Conservation (phyloP, 2,797 vertebrate species). For the Poecilia velifera region DNA sequence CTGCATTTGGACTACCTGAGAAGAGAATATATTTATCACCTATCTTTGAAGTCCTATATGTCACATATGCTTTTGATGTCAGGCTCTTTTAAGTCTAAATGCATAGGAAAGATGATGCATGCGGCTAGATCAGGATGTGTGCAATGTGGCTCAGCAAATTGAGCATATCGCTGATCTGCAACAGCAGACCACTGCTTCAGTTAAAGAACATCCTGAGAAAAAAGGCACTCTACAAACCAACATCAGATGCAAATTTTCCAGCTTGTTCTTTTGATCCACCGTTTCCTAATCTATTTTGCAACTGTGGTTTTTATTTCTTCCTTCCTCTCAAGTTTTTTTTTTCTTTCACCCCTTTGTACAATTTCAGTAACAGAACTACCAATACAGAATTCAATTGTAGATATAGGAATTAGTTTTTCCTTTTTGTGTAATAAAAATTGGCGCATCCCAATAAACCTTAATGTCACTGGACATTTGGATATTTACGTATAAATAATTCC, state of each 20-base stretch:
- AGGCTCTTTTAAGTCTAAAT: neutral
- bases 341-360: neutral
- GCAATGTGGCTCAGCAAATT: slow-evolving; percentile 13
- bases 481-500: neutral
- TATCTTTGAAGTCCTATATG: slow-evolving; percentile 2
- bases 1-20: slow-evolving; percentile 2
- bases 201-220: slow-evolving; percentile 1
- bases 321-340: neutral
- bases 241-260: slow-evolving; percentile 21
- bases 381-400: neutral
- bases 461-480: neutral
- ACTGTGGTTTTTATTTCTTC: slow-evolving; percentile 9
- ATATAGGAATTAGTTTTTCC: neutral
- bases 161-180: slow-evolving; percentile 6
- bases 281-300: slow-evolving; percentile 24
- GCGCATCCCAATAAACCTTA: neutral
- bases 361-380: neutral
- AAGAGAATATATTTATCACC: neutral
- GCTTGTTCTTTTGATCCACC: slow-evolving; percentile 26
- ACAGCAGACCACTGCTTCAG: slow-evolving; percentile 2
- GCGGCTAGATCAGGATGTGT: neutral
- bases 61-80: neutral
- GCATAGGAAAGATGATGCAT: slow-evolving; percentile 1
- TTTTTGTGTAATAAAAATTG: neutral
- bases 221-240: slow-evolving; percentile 1